Percentiles rank a stretch among this genome's conserved stretches.
These are phyloP conservation scores for Poicephalus gulielmi DNA, from an alignment of 2,113 vertebrate species.

Conservation along the genomic window DNA sequence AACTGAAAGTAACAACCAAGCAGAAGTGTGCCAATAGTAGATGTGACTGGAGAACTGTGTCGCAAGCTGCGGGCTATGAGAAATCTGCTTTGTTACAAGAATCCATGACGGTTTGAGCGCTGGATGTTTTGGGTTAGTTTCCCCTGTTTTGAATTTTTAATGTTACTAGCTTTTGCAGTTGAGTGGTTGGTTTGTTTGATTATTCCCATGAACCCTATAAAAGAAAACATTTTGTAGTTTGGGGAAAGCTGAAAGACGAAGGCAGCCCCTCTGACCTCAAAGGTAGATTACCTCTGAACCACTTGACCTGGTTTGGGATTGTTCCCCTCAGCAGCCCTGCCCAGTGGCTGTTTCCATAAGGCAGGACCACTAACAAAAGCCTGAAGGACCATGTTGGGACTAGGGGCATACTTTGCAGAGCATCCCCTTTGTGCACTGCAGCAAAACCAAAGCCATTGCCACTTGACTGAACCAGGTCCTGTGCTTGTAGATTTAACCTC, in stretches of 20 bases:
- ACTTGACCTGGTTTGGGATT: background rate
- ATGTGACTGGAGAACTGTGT: background rate
- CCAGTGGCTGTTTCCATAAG: background rate
- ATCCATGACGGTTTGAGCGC: background rate
- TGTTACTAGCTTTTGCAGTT: background rate
- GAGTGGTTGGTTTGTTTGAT: background rate
- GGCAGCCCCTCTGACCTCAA: background rate
- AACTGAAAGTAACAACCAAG: background rate
- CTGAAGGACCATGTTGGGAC: background rate
- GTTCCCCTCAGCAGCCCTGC: background rate
- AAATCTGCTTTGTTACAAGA: background rate
- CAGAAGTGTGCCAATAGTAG: background rate
- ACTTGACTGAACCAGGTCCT: background rate
- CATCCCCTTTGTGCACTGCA: background rate
- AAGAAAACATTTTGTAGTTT: background rate
- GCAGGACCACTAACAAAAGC: background rate
- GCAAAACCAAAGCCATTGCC: background rate
- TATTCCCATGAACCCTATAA: background rate
- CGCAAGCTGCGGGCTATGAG: background rate
- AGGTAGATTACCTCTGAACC: background rate
- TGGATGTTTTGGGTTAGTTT: background rate
- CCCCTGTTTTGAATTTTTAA: background rate
- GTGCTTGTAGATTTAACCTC: conserved; percentile 11
- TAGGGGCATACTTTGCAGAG: background rate
- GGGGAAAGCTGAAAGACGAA: background rate